phyloP scores from a whole-genome alignment of 2,797 vertebrate genomes.

The Arnoldichthys spilopterus region DNA sequence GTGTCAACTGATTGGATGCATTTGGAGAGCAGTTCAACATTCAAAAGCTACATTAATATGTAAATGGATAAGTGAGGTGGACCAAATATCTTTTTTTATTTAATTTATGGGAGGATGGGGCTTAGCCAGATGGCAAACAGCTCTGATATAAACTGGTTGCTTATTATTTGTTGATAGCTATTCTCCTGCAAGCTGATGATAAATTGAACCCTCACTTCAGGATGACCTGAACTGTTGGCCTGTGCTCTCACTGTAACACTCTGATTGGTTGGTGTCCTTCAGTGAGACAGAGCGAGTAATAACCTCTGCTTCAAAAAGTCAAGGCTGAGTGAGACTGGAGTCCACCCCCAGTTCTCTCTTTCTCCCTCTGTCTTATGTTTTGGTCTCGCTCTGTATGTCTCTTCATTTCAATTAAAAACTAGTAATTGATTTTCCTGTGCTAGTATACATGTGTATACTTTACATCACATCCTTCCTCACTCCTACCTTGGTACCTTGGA shows the following conservation, averaged over 20 bases:
- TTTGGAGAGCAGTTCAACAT: neutral
- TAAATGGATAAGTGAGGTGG: neutral
- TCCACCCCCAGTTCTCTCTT: too few species aligned
- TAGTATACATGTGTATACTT: too few species aligned
- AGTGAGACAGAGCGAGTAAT: conserved; percentile 1
- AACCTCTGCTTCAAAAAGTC: neutral
- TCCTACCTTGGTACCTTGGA: too few species aligned
- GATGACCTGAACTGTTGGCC: neutral
- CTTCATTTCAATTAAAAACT: too few species aligned
- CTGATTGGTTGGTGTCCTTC: conserved; percentile 12
- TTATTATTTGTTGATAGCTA: conserved; percentile 11
- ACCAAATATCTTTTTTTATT: neutral
- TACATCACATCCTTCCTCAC: too few species aligned
- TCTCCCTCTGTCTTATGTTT: neutral
- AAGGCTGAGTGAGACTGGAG: neutral
- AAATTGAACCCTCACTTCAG: conserved; percentile 3
- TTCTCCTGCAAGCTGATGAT: neutral
- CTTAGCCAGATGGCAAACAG: neutral
- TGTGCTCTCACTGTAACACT: neutral
- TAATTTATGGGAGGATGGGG: neutral
- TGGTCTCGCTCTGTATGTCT: neutral
- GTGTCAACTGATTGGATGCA: neutral
- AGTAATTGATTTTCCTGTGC: too few species aligned
- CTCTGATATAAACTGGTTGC: neutral
- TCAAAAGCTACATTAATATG: neutral